A percentile compares a stretch with the other conserved stretches of the same genome.
Conservation (phyloP, 1,140 invertebrate genomes). For the Magallana gigas region DNA sequence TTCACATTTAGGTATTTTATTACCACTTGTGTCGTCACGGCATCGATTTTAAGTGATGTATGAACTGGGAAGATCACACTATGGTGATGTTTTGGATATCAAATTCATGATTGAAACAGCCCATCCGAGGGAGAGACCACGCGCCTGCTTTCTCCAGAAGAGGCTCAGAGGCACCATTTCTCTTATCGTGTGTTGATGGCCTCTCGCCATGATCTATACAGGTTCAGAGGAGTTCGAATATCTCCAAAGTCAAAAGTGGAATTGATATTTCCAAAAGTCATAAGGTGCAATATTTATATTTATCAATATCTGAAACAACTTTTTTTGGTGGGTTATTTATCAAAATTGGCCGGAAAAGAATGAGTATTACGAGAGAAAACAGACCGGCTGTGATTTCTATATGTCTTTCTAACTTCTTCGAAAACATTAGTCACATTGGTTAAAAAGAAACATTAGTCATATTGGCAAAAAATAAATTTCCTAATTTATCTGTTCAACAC, state of each 20-base stretch:
- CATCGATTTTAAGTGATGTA: constrained; percentile 24
- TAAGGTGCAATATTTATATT: background rate
- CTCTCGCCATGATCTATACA: constrained; percentile 11
- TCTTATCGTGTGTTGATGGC: background rate
- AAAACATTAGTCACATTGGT: no score
- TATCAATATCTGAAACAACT: background rate
- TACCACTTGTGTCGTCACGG: constrained; percentile 18
- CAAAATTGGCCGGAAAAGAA: no score
- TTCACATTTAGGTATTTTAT: constrained; percentile 23
- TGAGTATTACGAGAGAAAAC: no score
- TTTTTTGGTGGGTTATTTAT: no score
- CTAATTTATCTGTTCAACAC: no score
- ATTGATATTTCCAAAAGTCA: background rate
- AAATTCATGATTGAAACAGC: constrained; percentile 28
- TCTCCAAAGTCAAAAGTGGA: background rate
- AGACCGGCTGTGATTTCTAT: no score
- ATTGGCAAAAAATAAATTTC: no score
- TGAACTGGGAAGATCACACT: constrained; percentile 19
- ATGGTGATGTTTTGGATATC: constrained; percentile 30
- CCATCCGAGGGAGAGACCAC: constrained; percentile 12
- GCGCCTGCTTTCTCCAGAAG: background rate
- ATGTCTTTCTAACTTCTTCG: no score
- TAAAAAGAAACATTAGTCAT: no score
- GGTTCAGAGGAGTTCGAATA: background rate
- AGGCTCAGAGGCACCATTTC: background rate